Percentiles rank a stretch among this genome's conserved stretches.
phyloP scores from a whole-genome alignment of 2,113 vertebrate species.

The Numenius arquata region DNA sequence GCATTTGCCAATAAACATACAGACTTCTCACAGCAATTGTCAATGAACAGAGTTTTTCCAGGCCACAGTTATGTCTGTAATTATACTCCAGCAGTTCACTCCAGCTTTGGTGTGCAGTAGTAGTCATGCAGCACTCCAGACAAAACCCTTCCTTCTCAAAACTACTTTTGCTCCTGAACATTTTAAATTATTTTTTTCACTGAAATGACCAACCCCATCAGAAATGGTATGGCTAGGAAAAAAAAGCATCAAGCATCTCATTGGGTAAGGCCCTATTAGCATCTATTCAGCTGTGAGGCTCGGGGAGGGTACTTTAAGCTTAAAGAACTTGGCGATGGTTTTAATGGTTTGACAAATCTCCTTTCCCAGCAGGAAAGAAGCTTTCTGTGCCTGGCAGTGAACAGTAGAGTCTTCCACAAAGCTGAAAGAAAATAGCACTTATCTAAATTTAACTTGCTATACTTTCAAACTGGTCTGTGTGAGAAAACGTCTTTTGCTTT shows the following conservation, averaged over 20 bases:
- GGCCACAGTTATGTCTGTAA: not conserved
- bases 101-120: not conserved
- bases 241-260: not conserved
- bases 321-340: not conserved
- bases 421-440: slow-evolving; percentile 18
- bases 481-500: not conserved
- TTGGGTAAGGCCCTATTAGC: not conserved
- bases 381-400: not conserved
- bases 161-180: not conserved
- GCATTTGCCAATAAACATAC: not conserved
- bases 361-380: not conserved
- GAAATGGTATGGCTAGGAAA: not conserved
- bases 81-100: not conserved
- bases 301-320: not conserved
- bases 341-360: not conserved
- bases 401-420: not conserved
- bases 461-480: not conserved
- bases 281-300: not conserved
- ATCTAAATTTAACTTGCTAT: slow-evolving; percentile 25
- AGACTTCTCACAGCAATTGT: not conserved
- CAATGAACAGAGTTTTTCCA: not conserved
- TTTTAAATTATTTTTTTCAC: not conserved
- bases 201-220: not conserved
- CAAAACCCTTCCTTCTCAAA: not conserved
- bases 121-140: not conserved